Percentiles rank a stretch among this genome's conserved stretches.
Conservation (phyloP, 2,888 invertebrate genomes). For the Oligia fasciuncula region DNA sequence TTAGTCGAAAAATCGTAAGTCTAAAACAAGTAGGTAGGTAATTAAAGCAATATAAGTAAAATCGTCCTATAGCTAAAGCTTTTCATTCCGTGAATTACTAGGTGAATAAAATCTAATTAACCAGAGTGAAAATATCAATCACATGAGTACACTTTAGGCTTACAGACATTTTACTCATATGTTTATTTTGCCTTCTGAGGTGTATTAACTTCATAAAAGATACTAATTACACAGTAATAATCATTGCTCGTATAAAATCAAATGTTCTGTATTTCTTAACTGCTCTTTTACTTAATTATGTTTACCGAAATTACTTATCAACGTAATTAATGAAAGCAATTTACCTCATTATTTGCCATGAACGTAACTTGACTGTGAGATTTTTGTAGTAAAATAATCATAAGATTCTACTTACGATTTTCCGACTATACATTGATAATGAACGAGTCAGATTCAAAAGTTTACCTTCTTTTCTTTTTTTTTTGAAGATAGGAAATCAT, state of each 20-base stretch:
- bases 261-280: slow-evolving; percentile 24
- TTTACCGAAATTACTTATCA: slow-evolving; percentile 23
- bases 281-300: slow-evolving; percentile 13
- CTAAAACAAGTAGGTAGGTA: neutral
- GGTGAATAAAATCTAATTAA: neutral
- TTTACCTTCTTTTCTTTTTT: too few relatives aligned
- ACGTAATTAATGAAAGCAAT: neutral
- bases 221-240: slow-evolving; percentile 24
- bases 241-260: slow-evolving; percentile 14
- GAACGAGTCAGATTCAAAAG: neutral
- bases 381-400: neutral
- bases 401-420: neutral
- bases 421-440: neutral
- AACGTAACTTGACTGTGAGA: neutral
- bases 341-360: neutral
- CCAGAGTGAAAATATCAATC: neutral
- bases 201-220: neutral
- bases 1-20: too few relatives aligned
- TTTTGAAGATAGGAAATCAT: too few relatives aligned
- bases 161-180: neutral
- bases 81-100: neutral
- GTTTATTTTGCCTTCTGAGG: neutral
- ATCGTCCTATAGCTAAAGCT: neutral
- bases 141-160: neutral
- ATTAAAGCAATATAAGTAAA: neutral